Evolutionary conservation across 2,797 vertebrate genomes (phyloP), one percentile per base, ranked within the genome.

Genomic region (Sparus aurata): DNA sequence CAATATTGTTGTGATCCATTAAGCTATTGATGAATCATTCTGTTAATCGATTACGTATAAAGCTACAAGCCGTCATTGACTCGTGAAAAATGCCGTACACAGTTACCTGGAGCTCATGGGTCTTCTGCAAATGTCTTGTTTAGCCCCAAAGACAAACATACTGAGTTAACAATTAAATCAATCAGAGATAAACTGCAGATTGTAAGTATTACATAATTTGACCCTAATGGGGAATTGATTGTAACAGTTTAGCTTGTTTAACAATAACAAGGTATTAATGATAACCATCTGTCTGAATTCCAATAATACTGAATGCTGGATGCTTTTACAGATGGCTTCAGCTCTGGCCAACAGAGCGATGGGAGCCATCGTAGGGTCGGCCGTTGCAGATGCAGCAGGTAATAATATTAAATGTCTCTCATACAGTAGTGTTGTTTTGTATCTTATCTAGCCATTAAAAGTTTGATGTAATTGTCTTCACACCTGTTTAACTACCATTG

Each of bases 381-480:
- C 95, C 60, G 93, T 94, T 49, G 95, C 93, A 54, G 95, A 96
- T 87, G 93, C 95, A 75, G 95, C 95, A 93, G 95, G 95, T 95
- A 89, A 30, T 23, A 2, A 47, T 22, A 15, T 12, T 17, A 18
- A 23, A 62, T 23, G 18, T 16, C 0, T 69, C 0, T 3, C 2
- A 20, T 52, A 2, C 12, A 49, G 27, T 49, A 5, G 12, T 46
- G 1, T 50, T 46, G 5, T 5, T 15, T 12, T 25, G n/a, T 5
- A 0, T 20, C 3, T 46, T 3, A 13, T 30, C 5, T 20, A 25
- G 25, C 20, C 27, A 62, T 0, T 46, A 10, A 18, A 43, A 46
- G 9, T 38, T 0, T 12, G 12, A 53, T 52, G 27, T 46, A 18
- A 3, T 45, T 0, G 3, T 30, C 0, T 5, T 5, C 4, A 11